Conservation (phyloP, 2,888 invertebrate genomes). For the Meganola albula region DNA sequence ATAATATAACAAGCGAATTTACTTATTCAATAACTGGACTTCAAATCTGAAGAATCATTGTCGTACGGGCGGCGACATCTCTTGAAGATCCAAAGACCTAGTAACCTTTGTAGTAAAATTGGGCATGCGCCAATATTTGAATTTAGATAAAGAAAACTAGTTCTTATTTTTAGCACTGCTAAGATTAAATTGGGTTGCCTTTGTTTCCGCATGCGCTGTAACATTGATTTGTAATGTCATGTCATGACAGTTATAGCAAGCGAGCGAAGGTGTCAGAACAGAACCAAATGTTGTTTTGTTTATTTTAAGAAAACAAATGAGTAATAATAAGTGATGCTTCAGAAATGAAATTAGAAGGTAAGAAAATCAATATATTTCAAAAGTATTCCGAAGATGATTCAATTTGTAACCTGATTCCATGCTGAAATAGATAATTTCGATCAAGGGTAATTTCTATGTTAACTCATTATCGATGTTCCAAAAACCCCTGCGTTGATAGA, state of each 20-base stretch:
- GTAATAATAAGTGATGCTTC: conserved; percentile 24
- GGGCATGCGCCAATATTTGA: conserved; percentile 60
- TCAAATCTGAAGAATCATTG: conserved; percentile 1
- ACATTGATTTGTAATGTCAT: conserved; percentile 59
- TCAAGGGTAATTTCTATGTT: no score
- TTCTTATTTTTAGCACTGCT: background rate
- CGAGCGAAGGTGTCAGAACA: conserved; percentile 18
- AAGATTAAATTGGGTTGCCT: conserved; percentile 19
- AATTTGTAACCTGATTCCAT: no score
- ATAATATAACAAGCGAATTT: no score
- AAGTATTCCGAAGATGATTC: no score
- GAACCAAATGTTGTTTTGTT: conserved; percentile 23
- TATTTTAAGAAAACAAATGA: conserved; percentile 33
- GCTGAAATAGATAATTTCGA: no score
- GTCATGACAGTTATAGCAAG: conserved; percentile 40
- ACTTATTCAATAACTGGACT: no score
- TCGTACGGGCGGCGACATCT: conserved; percentile 40
- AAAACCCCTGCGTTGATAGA: no score
- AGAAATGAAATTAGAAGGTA: conserved; percentile 54
- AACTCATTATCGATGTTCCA: no score
- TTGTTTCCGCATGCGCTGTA: conserved; percentile 55
- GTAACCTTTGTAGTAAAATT: conserved; percentile 16
- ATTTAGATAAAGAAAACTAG: conserved; percentile 15
- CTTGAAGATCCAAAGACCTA: conserved; percentile 10
- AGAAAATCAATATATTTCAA: conserved; percentile 10